Conservation (phyloP, 2,797 vertebrate genomes). For the Avahi laniger region DNA sequence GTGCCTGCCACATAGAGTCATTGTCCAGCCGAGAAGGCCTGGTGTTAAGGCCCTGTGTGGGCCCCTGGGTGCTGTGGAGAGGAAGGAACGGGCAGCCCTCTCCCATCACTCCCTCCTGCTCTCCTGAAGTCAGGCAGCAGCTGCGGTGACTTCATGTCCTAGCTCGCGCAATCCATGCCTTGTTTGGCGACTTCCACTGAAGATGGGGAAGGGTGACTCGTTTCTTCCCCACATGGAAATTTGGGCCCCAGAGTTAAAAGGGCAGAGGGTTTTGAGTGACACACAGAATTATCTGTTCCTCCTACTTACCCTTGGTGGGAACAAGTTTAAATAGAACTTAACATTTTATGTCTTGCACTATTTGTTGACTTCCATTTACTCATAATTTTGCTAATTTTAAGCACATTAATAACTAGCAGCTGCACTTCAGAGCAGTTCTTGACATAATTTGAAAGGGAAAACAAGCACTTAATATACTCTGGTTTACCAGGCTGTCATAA, state of each 20-base stretch:
- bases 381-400: slow-evolving; percentile 69
- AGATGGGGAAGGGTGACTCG: neutral
- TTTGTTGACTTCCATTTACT: slow-evolving; percentile 68
- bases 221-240: neutral
- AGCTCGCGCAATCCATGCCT: neutral
- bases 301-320: slow-evolving; percentile 41
- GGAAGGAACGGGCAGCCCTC: accelerated
- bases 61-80: neutral
- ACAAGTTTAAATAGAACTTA: slow-evolving; percentile 60
- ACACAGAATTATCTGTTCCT: slow-evolving; percentile 24
- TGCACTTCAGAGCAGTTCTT: slow-evolving; percentile 58
- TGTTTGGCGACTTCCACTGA: neutral
- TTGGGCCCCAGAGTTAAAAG: slow-evolving; percentile 32
- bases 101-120: neutral
- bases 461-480: slow-evolving; percentile 48
- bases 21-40: neutral
- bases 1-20: neutral
- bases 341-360: slow-evolving; percentile 61
- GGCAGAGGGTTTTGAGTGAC: slow-evolving; percentile 46
- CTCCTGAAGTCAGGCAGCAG: neutral
- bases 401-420: slow-evolving; percentile 66
- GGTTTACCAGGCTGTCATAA: slow-evolving; percentile 21
- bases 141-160: neutral
- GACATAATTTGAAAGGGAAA: slow-evolving; percentile 59
- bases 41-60: neutral